Percentiles rank a stretch among this genome's conserved stretches.
These are phyloP conservation scores for Caradrina clavipalpis DNA, from an alignment of 2,888 invertebrate species.

Conservation along the genomic window DNA sequence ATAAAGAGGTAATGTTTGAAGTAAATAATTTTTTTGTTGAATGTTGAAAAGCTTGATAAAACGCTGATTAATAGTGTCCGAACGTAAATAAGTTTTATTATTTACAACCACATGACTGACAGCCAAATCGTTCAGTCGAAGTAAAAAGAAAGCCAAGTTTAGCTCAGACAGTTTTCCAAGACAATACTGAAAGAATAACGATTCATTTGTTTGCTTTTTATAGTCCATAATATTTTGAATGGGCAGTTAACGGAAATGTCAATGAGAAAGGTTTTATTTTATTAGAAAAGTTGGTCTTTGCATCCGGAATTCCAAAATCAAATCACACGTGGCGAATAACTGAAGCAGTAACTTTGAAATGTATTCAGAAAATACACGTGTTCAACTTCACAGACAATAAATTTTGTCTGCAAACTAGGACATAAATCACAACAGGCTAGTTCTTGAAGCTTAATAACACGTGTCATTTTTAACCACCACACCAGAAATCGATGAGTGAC, in stretches of 20 bases:
- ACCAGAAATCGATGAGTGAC: conserved; percentile 42
- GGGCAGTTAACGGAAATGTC: background rate
- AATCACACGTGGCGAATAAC: background rate
- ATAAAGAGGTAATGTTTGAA: background rate
- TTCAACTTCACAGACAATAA: conserved; percentile 1
- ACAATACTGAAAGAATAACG: background rate
- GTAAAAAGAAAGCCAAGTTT: background rate
- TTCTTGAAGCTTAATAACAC: conserved; percentile 18
- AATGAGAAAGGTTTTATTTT: background rate
- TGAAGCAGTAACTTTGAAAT: background rate
- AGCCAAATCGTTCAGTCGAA: background rate
- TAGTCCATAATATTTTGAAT: background rate
- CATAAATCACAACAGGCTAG: conserved; percentile 26
- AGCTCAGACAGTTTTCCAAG: background rate
- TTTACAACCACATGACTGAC: background rate
- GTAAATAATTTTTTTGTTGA: background rate
- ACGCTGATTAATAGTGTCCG: conserved; percentile 1
- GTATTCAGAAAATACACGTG: background rate
- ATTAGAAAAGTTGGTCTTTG: background rate
- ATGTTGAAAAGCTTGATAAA: background rate
- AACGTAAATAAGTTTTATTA: conserved; percentile 10
- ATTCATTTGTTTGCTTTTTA: background rate
- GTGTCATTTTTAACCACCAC: conserved; percentile 17
- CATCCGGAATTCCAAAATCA: background rate
- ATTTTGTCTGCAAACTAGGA: conserved; percentile 6